Percentiles rank a stretch among this genome's conserved stretches.
Evolutionary conservation across 1,140 invertebrate genomes (phyloP).

Genomic region (Lepidurus arcticus): DNA sequence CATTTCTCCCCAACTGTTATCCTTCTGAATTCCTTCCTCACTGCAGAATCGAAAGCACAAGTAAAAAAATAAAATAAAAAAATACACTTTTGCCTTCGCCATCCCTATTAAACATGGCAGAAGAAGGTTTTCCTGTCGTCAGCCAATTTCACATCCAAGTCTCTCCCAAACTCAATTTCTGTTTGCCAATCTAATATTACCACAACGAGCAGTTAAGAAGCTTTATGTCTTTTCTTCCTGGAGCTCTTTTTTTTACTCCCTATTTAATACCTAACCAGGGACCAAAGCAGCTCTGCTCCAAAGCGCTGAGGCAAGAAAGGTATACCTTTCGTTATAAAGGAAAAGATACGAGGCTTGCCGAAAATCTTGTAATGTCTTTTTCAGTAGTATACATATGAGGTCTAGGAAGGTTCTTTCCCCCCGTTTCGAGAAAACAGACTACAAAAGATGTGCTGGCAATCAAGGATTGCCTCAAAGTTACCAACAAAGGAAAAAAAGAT

Average conservation of each 20-base stretch:
- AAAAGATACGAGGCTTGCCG: not conserved
- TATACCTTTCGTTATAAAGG: not conserved
- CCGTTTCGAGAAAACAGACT: no score
- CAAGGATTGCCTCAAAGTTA: no score
- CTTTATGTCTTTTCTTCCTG: not conserved
- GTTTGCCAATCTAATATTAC: slow-evolving; percentile 15
- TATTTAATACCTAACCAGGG: not conserved
- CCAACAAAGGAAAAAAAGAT: no score
- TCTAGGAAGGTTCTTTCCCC: no score
- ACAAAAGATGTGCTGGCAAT: no score
- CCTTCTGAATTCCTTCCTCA: not conserved
- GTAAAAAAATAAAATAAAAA: not conserved
- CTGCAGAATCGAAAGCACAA: not conserved
- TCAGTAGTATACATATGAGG: not conserved
- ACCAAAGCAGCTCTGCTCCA: not conserved
- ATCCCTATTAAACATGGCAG: slow-evolving; percentile 1
- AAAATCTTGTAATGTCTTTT: not conserved
- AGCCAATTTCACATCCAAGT: slow-evolving; percentile 2
- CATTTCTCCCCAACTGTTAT: not conserved
- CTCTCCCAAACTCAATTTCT: slow-evolving; percentile 13
- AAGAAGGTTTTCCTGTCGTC: not conserved
- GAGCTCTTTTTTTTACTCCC: not conserved
- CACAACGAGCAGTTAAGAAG: slow-evolving; percentile 8
- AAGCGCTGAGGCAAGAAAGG: not conserved
- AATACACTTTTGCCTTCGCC: not conserved